These are phyloP conservation scores for Tympanoctomys barrerae DNA, from an alignment of 2,797 vertebrate genomes.

Conservation along the genomic window DNA sequence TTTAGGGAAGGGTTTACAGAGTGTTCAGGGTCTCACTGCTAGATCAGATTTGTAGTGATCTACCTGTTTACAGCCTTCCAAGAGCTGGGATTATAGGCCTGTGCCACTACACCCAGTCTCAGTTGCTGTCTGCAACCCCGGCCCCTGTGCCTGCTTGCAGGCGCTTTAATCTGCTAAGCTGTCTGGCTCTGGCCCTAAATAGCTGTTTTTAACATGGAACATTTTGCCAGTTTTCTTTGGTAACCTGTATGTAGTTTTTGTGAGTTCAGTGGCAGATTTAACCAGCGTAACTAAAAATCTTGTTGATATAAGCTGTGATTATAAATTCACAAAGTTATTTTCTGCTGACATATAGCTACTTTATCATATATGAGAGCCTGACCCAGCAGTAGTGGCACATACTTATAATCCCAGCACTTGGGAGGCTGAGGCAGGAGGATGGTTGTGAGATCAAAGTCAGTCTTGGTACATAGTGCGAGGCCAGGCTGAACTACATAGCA, in stretches of 20 bases:
- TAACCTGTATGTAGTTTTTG: background rate
- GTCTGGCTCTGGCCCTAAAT: background rate
- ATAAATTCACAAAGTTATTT: conserved; percentile 33
- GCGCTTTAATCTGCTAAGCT: no score
- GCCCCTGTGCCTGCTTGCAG: no score
- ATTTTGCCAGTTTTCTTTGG: conserved; percentile 41
- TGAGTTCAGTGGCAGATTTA: background rate
- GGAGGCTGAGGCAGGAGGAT: background rate
- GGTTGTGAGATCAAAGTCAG: background rate
- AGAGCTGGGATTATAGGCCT: no score
- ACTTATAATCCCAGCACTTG: background rate
- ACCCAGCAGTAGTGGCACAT: background rate
- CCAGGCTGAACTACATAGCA: background rate
- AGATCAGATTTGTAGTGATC: no score
- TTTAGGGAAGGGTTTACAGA: no score
- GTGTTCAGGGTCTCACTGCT: no score
- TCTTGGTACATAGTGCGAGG: background rate
- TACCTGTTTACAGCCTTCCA: no score
- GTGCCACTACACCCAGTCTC: no score
- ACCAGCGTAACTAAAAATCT: background rate
- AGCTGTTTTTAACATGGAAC: background rate
- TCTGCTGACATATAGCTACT: background rate
- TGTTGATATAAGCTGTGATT: background rate
- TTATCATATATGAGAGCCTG: conserved; percentile 21
- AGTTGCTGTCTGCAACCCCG: no score